Base-by-base conservation (phyloP, 2,797 vertebrate genomes). In the Lagocephalus sceleratus region DNA sequence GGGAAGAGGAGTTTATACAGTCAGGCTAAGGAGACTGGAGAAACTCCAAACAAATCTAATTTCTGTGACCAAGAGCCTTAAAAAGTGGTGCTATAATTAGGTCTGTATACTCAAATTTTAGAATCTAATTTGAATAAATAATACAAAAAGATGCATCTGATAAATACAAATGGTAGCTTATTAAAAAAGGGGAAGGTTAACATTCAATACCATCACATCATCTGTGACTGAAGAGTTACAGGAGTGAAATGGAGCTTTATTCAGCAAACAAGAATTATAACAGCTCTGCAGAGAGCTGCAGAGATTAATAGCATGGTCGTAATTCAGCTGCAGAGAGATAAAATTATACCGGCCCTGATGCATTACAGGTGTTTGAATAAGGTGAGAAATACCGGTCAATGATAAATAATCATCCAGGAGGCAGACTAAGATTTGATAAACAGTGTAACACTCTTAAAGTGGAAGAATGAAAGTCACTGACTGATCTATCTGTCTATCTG, bases 291-390 rank as follows among this genome's bases (percentile, higher is more conserved):
- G 70, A 69, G 10, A 39, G 35, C 23, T 52, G 43, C 47, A 61
- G 46, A 51, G 54, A 51, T 79, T 80, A 75, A 71, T 61, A 61
- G 60, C 44, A 51, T 52, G 63, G 57, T 53, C 53, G 79, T 87
- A 82, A 82, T 63, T 87, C 68, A 81, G 52, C 59, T 51, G 47
- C 22, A 32, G 58, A 47, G 73, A 79, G 82, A 82, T 68, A 66
- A 41, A 79, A 75, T 78, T 43, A 83, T 60, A 58, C 56, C 59
- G 76, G 78, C 80, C 74, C 62, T 65, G 76, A 85, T 69, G 50
- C 62, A 70, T 67, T 71, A 74, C 32, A 64, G 50, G 59, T 82
- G 85, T 87, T 75, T 71, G 78, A 69, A 66, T 81, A 81, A 57
- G 76, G 64, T 19, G 63, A 53, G 60, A 65, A 77, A 76, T 56